Percentiles rank a stretch among this genome's conserved stretches.
Evolutionary conservation across 2,113 vertebrate species (phyloP).

Genomic region (Ginglymostoma cirratum): DNA sequence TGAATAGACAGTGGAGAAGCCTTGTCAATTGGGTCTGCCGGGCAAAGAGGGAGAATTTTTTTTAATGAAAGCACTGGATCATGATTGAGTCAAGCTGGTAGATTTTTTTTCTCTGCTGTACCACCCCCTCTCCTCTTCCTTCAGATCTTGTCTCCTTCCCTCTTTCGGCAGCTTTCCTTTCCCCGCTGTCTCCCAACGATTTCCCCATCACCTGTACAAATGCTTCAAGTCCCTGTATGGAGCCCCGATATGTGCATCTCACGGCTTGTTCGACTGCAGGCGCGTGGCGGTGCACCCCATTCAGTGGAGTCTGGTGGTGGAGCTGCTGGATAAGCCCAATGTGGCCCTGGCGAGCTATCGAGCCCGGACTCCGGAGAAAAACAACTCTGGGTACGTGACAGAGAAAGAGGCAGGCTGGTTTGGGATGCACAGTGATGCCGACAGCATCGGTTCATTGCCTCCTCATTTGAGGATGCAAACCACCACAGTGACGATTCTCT

Average conservation of each 20-base stretch:
- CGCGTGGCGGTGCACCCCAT: slow-evolving; percentile 38
- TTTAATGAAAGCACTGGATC: background rate
- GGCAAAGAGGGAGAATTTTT: background rate
- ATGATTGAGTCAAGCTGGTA: background rate
- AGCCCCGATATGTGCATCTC: slow-evolving; percentile 46
- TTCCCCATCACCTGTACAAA: slow-evolving; percentile 19
- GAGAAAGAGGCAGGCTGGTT: too few species aligned
- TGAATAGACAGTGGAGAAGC: too few species aligned
- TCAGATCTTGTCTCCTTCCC: too few species aligned
- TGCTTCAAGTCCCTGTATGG: slow-evolving; percentile 52
- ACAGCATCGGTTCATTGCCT: too few species aligned
- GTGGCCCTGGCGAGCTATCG: slow-evolving; percentile 66
- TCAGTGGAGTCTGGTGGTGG: slow-evolving; percentile 49
- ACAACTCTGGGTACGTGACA: slow-evolving; percentile 34
- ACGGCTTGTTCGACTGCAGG: slow-evolving; percentile 50
- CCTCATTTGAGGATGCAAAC: too few species aligned
- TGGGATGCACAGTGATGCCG: too few species aligned
- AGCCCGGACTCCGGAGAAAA: slow-evolving; percentile 53
- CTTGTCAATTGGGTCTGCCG: background rate
- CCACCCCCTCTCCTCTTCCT: background rate
- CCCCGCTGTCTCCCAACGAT: background rate
- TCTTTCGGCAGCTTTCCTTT: background rate
- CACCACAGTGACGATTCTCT: too few species aligned
- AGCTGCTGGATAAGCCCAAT: slow-evolving; percentile 52
- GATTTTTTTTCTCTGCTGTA: background rate